Percentiles rank a stretch among this genome's conserved stretches.
These are phyloP conservation scores for Acromyrmex echinatior DNA, from an alignment of 1,140 invertebrate species.

Conservation along the genomic window DNA sequence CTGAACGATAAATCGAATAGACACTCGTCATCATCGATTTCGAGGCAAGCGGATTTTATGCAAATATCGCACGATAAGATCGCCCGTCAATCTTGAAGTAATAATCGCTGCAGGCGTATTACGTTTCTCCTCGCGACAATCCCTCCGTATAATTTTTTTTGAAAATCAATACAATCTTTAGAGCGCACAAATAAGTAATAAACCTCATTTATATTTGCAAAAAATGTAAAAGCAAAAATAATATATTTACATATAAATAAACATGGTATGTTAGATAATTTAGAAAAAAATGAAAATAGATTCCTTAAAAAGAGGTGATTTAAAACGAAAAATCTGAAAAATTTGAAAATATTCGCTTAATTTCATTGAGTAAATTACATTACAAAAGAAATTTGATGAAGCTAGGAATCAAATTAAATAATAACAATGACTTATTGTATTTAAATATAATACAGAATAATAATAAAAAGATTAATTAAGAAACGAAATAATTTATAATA, in stretches of 20 bases:
- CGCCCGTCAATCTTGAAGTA: slow-evolving; percentile 47
- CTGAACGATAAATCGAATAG: slow-evolving; percentile 22
- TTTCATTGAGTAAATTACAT: too few relatives aligned
- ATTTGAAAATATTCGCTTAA: background rate
- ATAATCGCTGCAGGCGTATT: slow-evolving; percentile 57
- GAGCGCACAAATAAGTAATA: background rate
- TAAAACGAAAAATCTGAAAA: background rate
- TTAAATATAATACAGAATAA: background rate
- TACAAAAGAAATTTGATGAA: background rate
- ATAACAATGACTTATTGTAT: background rate
- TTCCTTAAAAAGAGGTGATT: background rate
- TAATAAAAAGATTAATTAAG: background rate
- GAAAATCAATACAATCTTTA: background rate
- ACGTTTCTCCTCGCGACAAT: slow-evolving; percentile 29
- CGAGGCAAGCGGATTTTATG: slow-evolving; percentile 61
- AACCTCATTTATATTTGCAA: background rate
- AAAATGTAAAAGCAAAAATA: background rate
- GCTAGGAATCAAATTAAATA: background rate
- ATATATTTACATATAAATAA: background rate
- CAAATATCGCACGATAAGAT: slow-evolving; percentile 57
- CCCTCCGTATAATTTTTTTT: background rate
- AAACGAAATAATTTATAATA: background rate
- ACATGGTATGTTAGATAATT: background rate
- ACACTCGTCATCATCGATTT: slow-evolving; percentile 60
- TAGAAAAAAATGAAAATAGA: background rate